These are phyloP conservation scores for Ondatra zibethicus DNA, from an alignment of 2,113 vertebrate genomes.

Conservation along the genomic window DNA sequence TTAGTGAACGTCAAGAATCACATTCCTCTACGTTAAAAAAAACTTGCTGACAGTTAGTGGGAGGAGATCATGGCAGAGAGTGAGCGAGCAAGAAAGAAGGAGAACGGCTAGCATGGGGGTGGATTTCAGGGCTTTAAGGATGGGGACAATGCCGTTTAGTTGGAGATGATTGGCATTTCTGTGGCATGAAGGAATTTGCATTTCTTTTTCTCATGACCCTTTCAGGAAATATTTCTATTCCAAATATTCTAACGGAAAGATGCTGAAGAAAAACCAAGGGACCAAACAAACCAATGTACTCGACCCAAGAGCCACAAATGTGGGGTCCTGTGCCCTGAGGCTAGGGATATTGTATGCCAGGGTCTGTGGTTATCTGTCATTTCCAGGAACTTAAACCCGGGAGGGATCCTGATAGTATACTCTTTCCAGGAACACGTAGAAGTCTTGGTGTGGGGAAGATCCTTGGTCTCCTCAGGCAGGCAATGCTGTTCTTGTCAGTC, in stretches of 20 bases:
- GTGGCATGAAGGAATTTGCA: neutral
- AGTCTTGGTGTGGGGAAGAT: neutral
- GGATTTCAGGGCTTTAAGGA: neutral
- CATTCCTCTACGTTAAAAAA: neutral
- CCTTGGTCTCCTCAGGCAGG: neutral
- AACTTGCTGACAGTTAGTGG: neutral
- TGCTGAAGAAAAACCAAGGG: neutral
- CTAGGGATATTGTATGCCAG: neutral
- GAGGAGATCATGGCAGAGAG: neutral
- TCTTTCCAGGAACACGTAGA: neutral
- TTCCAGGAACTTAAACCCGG: neutral
- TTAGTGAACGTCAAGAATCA: neutral
- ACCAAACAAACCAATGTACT: neutral
- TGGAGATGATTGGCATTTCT: neutral
- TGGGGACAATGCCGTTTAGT: neutral
- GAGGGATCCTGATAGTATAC: neutral
- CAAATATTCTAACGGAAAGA: neutral
- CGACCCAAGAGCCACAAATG: neutral
- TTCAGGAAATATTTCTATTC: neutral
- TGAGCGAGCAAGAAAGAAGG: neutral
- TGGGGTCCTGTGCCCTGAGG: neutral
- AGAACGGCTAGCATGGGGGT: fast-evolving
- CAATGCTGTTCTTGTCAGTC: neutral
- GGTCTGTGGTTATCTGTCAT: neutral
- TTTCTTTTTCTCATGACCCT: neutral